Evolutionary conservation across 2,888 invertebrate species (phyloP).

Genomic region (Platycnemis pennipes): DNA sequence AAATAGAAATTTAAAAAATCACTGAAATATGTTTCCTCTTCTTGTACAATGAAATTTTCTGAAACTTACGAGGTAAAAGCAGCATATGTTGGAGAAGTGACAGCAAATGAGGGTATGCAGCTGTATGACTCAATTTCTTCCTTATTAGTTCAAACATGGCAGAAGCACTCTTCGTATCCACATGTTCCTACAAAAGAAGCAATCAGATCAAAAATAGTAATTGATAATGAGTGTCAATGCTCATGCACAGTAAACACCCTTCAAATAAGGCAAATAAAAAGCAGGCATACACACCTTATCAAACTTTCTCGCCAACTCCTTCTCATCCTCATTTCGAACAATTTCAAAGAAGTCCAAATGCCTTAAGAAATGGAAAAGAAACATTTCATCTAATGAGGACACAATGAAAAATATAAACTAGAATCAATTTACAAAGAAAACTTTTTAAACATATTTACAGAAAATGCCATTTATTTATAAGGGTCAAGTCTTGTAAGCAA

Average conservation of each 20-base stretch:
- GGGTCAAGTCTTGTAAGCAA: no score
- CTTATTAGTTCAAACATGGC: constrained; percentile 95
- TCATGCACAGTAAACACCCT: not conserved
- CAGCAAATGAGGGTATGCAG: constrained; percentile 95
- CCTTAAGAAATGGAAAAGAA: constrained; percentile 78
- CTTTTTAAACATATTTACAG: no score
- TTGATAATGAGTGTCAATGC: not conserved
- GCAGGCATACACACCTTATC: constrained; percentile 82
- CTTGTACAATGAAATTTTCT: not conserved
- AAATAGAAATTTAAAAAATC: no score
- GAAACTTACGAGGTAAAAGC: constrained; percentile 87
- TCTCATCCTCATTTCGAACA: constrained; percentile 98
- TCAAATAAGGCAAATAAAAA: not conserved
- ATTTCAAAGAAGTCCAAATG: constrained; percentile 99
- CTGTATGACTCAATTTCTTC: constrained; percentile 93
- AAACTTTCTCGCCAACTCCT: constrained; percentile 94
- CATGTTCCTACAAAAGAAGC: constrained; percentile 84
- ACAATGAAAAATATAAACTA: no score
- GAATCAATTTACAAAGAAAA: no score
- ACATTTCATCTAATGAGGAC: not conserved
- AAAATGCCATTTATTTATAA: no score
- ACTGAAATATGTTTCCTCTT: constrained; percentile 35
- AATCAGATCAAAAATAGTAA: not conserved
- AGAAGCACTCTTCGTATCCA: constrained; percentile 96
- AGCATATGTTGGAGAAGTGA: constrained; percentile 94